Evolutionary conservation across 2,797 vertebrate species (phyloP), one percentile per base, ranked within the genome.

Genomic region (Enteromius viviparus): DNA sequence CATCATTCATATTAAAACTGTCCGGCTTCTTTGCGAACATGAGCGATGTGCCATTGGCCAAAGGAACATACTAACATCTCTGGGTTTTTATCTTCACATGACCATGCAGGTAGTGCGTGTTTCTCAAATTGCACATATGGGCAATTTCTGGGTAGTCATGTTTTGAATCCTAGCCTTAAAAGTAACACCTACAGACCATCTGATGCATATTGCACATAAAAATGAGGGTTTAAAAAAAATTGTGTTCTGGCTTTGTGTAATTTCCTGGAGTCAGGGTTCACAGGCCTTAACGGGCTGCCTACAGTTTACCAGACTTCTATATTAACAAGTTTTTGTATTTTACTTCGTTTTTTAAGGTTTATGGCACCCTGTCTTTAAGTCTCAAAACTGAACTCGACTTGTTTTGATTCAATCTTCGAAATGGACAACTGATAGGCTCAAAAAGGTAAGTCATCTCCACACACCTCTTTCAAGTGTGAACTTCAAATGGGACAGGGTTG

Each of bases 1-100:
- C 89, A 90, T 93, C 89, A 90, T 91, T 91, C 89, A 88, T 93
- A 90, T 91, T 94, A 93, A 92, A 91, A 94, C 91, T 91, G 93
- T 92, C 91, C 89, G 90, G 85, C 88, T 93, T 91, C 87, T 85
- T 89, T 87, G 89, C 90, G 86, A 90, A 80, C 88, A 89, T 90
- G 86, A 91, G 88, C 89, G 90, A 92, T 90, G 90, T 87, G 87
- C 42, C 9, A 42, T 6, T 45, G 37, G 51, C 15, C 53, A 47
- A 32, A 70, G 37, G 37, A 34, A 23, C 79, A 80, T 19, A 62
- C 53, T 37, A 62, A 37, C 3, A 60, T 76, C 4, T 26, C 4
- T 19, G 53, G 14, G 12, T 11, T 42, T 42, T 5, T 2, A 1
- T 71, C 17, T 32, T 8, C 42, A 60, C n/a, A 0, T 26, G 23